phyloP scores from a whole-genome alignment of 1,140 invertebrate species.

The Drosophila burlai region DNA sequence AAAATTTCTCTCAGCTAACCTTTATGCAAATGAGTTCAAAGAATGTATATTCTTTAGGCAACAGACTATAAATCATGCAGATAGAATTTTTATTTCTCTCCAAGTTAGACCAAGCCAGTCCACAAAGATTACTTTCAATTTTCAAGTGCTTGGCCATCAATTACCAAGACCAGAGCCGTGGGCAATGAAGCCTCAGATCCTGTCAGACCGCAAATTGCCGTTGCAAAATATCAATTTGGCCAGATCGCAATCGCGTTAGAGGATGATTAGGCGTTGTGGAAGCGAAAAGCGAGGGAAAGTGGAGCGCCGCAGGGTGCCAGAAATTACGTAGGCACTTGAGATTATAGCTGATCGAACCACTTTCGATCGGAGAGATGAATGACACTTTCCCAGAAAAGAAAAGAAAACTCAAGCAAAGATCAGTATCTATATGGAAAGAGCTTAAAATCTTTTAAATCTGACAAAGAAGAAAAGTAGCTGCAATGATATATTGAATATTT shows the following conservation, averaged over 20 bases:
- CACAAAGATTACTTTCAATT: conserved; percentile 51
- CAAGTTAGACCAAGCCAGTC: not conserved
- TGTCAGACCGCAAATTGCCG: conserved; percentile 54
- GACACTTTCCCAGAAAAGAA: conserved; percentile 46
- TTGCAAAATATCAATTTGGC: conserved; percentile 72
- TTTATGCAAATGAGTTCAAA: conserved; percentile 14
- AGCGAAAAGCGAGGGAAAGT: conserved; percentile 62
- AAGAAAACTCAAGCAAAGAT: conserved; percentile 16
- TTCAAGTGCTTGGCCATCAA: conserved; percentile 34
- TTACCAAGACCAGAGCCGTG: conserved; percentile 18
- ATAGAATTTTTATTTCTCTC: not conserved
- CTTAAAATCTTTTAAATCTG: not conserved
- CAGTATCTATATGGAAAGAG: not conserved
- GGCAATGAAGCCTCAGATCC: conserved; percentile 33
- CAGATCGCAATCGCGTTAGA: conserved; percentile 26
- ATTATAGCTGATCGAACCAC: conserved; percentile 51
- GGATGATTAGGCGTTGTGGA: conserved; percentile 58
- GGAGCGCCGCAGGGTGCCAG: conserved; percentile 23
- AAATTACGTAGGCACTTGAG: conserved; percentile 68
- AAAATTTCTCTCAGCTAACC: not conserved
- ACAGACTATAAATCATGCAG: not conserved
- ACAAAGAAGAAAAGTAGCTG: no score
- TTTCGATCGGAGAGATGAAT: conserved; percentile 72
- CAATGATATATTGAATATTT: not conserved
- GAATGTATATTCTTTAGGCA: not conserved